A percentile compares a stretch with the other conserved stretches of the same genome.
phyloP scores from a whole-genome alignment of 2,797 vertebrate species.

The Hapalemur alaotrensis region DNA sequence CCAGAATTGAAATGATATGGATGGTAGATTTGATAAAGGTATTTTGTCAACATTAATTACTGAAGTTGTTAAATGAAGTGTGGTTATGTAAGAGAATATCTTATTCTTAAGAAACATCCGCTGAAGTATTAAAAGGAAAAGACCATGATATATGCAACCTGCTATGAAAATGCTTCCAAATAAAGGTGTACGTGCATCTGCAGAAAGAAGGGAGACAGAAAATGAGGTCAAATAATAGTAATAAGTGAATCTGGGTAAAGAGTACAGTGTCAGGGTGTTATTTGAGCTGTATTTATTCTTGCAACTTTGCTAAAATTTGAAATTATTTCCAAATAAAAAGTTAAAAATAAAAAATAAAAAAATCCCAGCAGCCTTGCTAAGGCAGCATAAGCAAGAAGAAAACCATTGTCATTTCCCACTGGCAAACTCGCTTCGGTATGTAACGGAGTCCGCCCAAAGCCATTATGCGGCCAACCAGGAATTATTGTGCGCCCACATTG shows the following conservation, averaged over 20 bases:
- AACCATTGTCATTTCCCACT: slow-evolving; percentile 36
- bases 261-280: not conserved
- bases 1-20: not conserved
- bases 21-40: not conserved
- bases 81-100: not conserved
- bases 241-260: not conserved
- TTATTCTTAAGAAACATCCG: slow-evolving; percentile 14
- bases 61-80: not conserved
- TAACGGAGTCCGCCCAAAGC: slow-evolving; percentile 66
- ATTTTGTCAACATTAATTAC: not conserved
- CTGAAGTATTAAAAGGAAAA: not conserved
- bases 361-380: not conserved
- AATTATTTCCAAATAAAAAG: not conserved
- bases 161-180: not conserved
- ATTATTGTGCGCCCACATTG: slow-evolving; percentile 79
- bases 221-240: not conserved
- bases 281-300: not conserved
- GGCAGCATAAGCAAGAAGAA: slow-evolving; percentile 14
- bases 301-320: not conserved
- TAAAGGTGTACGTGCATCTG: not conserved
- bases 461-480: slow-evolving; percentile 76
- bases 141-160: not conserved
- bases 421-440: slow-evolving; percentile 37
- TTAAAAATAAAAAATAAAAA: not conserved
- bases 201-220: not conserved